These are phyloP conservation scores for Hypsibius dujardini DNA, from an alignment of 1,140 invertebrate species.

Conservation along the genomic window DNA sequence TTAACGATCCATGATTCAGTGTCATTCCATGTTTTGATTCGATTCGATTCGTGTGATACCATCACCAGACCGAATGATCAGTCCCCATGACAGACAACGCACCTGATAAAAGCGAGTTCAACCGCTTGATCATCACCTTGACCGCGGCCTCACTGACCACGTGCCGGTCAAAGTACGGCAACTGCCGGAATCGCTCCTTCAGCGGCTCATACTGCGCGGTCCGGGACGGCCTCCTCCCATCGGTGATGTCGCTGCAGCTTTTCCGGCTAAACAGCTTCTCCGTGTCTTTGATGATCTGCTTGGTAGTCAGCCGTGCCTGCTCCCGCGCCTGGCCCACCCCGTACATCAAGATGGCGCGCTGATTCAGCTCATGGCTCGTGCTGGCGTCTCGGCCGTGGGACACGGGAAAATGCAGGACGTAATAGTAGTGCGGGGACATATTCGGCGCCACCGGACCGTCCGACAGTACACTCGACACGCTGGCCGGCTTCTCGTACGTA, in stretches of 20 bases:
- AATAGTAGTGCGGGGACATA: slow-evolving; percentile 22
- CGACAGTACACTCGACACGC: not conserved
- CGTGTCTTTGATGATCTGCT: slow-evolving; percentile 87
- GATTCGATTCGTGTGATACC: no score
- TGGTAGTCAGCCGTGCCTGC: slow-evolving; percentile 72
- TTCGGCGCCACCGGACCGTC: not conserved
- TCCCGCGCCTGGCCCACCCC: slow-evolving; percentile 80
- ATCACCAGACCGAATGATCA: no score
- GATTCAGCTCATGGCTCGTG: slow-evolving; percentile 69
- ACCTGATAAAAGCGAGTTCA: no score
- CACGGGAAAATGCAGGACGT: slow-evolving; percentile 34
- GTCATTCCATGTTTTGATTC: no score
- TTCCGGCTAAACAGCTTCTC: slow-evolving; percentile 87
- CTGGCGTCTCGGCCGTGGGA: slow-evolving; percentile 28
- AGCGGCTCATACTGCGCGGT: no score
- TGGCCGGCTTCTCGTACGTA: slow-evolving; percentile 6
- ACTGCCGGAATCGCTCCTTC: slow-evolving; percentile 43
- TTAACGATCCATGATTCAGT: no score
- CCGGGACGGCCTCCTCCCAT: slow-evolving; percentile 30
- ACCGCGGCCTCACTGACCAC: slow-evolving; percentile 67
- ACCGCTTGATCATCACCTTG: slow-evolving; percentile 67
- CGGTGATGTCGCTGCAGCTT: slow-evolving; percentile 81
- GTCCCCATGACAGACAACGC: no score
- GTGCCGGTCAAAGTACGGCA: slow-evolving; percentile 92
- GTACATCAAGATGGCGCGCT: slow-evolving; percentile 80